Percentiles rank a stretch among this genome's conserved stretches.
These are phyloP conservation scores for Caenorhabditis parvicauda DNA, from an alignment of 2,888 invertebrate species.

Conservation along the genomic window DNA sequence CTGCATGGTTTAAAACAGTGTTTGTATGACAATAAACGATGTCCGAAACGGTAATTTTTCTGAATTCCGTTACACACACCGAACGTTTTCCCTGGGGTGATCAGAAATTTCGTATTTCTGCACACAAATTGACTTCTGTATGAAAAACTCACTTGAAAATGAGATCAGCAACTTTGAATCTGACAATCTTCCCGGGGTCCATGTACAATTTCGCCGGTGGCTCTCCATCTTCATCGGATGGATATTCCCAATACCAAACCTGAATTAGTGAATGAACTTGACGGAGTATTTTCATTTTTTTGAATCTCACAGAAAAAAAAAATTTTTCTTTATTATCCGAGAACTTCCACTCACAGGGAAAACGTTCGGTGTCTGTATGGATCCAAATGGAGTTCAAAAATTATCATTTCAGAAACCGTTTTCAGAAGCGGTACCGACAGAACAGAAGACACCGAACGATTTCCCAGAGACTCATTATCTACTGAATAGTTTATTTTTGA, in stretches of 20 bases:
- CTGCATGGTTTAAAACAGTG: no score
- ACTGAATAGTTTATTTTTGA: no score
- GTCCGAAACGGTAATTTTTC: no score
- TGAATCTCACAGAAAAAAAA: no score
- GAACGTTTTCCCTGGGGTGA: neutral
- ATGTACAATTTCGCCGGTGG: constrained; percentile 47
- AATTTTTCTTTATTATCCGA: neutral
- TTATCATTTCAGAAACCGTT: no score
- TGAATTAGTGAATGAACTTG: constrained; percentile 5
- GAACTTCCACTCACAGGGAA: neutral
- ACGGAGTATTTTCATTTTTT: neutral
- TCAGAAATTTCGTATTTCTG: neutral
- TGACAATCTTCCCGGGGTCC: constrained; percentile 48
- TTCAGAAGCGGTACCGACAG: no score
- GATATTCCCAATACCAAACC: constrained; percentile 52
- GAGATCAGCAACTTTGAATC: constrained; percentile 40
- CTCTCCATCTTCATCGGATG: constrained; percentile 33
- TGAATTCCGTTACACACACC: no score
- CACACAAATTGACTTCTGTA: neutral
- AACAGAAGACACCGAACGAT: no score
- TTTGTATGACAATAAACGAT: no score
- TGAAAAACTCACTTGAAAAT: constrained; percentile 42
- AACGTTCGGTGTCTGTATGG: no score
- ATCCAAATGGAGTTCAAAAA: no score
- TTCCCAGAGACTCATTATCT: no score